Percentiles rank a stretch among this genome's conserved stretches.
Conservation (phyloP, 92 coral and sea anemone genomes). For the Epizoanthus rinbou region DNA sequence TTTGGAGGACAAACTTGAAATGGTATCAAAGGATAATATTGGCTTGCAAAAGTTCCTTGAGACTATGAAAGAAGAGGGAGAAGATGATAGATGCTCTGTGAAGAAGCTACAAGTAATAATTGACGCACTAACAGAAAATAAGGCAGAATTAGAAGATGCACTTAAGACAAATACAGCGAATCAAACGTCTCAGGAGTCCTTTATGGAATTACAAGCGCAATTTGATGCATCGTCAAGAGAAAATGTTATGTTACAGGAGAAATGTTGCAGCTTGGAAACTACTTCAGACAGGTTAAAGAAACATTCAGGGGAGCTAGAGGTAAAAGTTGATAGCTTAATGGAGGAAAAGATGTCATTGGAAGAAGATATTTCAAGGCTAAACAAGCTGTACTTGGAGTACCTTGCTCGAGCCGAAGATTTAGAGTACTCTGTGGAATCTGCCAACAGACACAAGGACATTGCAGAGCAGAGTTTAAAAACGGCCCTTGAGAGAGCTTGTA, state of each 20-base stretch:
- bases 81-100: background rate
- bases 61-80: background rate
- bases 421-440: constrained; percentile 9
- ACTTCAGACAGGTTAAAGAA: constrained; percentile 17
- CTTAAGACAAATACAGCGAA: no score
- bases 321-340: background rate
- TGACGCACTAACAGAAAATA: no score
- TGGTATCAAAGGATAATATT: background rate
- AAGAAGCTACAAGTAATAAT: background rate
- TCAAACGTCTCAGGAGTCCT: background rate
- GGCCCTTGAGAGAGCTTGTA: background rate
- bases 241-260: background rate
- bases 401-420: constrained; percentile 14
- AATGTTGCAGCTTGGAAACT: background rate
- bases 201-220: background rate
- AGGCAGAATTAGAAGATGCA: no score
- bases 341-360: background rate
- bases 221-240: constrained; percentile 1
- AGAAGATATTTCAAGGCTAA: constrained; percentile 4
- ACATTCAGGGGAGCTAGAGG: constrained; percentile 3
- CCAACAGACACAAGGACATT: constrained; percentile 5
- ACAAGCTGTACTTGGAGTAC: constrained; percentile 7
- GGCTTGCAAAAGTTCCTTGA: background rate
- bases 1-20: background rate
- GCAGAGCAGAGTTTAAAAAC: background rate